Base-by-base conservation (phyloP, 2,888 invertebrate genomes). In the Mesoligia furuncula region DNA sequence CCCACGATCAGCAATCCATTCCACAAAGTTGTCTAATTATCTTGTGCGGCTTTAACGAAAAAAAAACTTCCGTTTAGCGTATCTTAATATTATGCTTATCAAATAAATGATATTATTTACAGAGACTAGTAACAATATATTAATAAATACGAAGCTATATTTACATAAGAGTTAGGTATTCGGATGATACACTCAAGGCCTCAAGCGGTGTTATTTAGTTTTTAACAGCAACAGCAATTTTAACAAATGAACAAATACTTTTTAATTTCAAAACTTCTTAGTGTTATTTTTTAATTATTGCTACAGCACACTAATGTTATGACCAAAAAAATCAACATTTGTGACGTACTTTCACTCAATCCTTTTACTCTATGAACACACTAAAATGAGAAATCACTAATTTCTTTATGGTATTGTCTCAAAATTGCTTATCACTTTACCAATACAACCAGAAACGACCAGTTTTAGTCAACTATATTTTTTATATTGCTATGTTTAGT, bases 111-210 rank as follows among this genome's bases (percentile, higher is more conserved):
- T 75, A 75, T 82, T 90, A 91, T 90, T 89, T 91, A 91, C 90
- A 91, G 83, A 82, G 89, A 91, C 92, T 92, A 92, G 89, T 90
- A 87, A 86, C 78, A 85, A 81, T 76, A 87, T 88, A 87, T 87
- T 87, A 89, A 88, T 90, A 88, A 89, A 90, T 91, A 90, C 87
- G 88, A 86, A 88, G 82, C 84, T 86, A 84, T 90, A 90, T 91
- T 84, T 90, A 91, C 90, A 91, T 71, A 57, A 66, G 7, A 83
- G 78, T 85, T 83, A 36, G 36, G 36, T 36, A 80, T 83, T 85
- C 88, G 95, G 95, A 94, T 92, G 95, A 93, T 88, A 93, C 95
- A 95, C 95, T 95, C 95, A 82, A 91, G 92, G 94, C 92, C 91
- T 91, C 89, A 93, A 93, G 92, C 92, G 87, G 89, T 92, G 78